A percentile compares a stretch with the other conserved stretches of the same genome.
Evolutionary conservation across 2,888 invertebrate species (phyloP).

Genomic region (Crioceris asparagi): DNA sequence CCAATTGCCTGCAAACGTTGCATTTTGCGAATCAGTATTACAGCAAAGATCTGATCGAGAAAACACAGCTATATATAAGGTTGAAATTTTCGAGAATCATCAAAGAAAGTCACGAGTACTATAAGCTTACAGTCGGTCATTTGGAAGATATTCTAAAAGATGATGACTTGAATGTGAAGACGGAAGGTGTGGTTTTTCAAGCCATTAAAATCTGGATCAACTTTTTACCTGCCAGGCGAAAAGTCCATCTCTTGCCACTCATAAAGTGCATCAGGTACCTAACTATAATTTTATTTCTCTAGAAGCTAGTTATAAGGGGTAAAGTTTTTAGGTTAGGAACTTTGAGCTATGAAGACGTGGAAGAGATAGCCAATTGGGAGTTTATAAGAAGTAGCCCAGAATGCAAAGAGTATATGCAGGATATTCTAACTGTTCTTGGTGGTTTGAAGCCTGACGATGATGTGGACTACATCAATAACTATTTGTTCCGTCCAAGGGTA

Average conservation of each 20-base stretch:
- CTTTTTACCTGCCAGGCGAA: conserved; percentile 40
- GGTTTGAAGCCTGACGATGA: conserved; percentile 17
- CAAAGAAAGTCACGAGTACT: conserved; percentile 53
- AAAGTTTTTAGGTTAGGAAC: conserved; percentile 50
- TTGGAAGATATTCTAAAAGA: conserved; percentile 53
- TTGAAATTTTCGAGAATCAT: conserved; percentile 33
- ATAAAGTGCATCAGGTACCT: conserved; percentile 2
- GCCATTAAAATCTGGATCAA: conserved; percentile 63
- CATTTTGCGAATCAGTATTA: conserved; percentile 61
- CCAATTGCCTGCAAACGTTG: conserved; percentile 62
- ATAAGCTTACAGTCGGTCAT: conserved; percentile 48
- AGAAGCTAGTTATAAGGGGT: conserved; percentile 34
- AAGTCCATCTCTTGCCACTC: conserved; percentile 42
- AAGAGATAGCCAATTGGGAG: conserved; percentile 22
- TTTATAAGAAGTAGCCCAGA: conserved; percentile 23
- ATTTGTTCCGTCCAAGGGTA: conserved; percentile 48
- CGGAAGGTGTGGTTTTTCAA: conserved; percentile 65
- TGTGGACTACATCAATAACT: conserved; percentile 18
- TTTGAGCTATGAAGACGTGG: conserved; percentile 32
- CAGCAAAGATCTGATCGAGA: conserved; percentile 54
- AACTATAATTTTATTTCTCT: neutral
- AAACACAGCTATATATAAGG: conserved; percentile 38
- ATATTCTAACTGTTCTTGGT: conserved; percentile 20
- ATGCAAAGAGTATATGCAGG: conserved; percentile 28
- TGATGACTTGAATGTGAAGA: conserved; percentile 61